Conservation (phyloP, 2,888 invertebrate genomes). For the Drosophila rellima region DNA sequence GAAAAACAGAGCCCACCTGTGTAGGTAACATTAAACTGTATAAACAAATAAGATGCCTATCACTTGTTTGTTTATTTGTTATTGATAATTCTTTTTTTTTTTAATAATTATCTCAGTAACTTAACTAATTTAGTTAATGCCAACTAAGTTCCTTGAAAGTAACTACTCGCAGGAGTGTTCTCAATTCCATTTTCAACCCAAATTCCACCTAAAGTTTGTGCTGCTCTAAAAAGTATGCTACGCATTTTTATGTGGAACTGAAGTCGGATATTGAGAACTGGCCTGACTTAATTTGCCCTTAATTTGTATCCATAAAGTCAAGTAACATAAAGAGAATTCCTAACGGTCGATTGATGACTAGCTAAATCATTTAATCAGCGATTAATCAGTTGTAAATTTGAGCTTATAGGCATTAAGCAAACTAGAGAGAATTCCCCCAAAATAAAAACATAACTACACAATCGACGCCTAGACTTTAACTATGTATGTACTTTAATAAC, state of each 20-base stretch:
- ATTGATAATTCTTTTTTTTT: constrained; percentile 3
- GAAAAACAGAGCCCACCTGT: constrained; percentile 70
- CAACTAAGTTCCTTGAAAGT: constrained; percentile 53
- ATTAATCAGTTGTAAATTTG: constrained; percentile 81
- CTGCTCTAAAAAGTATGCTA: constrained; percentile 13
- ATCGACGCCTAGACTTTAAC: constrained; percentile 58
- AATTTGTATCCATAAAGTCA: constrained; percentile 35
- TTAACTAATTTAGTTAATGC: constrained; percentile 49
- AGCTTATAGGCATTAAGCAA: constrained; percentile 77
- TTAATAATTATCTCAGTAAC: constrained; percentile 10
- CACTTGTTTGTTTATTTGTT: constrained; percentile 39
- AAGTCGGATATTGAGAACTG: constrained; percentile 2
- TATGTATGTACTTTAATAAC: constrained; percentile 49
- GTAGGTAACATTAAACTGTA: constrained; percentile 66
- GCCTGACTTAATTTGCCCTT: constrained; percentile 36
- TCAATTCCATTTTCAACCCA: constrained; percentile 1
- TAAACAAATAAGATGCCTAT: constrained; percentile 44
- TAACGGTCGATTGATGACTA: constrained; percentile 39
- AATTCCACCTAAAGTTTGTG: neutral
- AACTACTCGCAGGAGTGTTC: constrained; percentile 23
- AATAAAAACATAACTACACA: constrained; percentile 32
- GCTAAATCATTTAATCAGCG: constrained; percentile 45
- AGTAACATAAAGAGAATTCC: constrained; percentile 45
- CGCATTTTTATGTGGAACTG: neutral
- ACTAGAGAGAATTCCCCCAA: constrained; percentile 28